phyloP scores from a whole-genome alignment of 2,113 vertebrate species.

The Jacana jacana region DNA sequence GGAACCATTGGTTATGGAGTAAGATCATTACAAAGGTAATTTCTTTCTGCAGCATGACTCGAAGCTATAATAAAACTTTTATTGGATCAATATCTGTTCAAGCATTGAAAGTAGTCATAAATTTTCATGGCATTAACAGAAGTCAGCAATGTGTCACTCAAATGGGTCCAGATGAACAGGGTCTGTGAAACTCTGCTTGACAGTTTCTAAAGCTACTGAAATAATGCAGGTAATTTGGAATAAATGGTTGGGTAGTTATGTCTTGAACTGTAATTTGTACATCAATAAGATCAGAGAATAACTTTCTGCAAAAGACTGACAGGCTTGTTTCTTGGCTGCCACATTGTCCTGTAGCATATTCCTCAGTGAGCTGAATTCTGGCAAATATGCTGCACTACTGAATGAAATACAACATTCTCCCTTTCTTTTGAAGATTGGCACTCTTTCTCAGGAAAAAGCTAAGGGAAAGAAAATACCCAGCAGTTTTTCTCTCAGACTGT shows the following conservation, averaged over 20 bases:
- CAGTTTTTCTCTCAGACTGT: neutral
- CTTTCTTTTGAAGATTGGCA: neutral
- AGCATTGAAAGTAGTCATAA: conserved; percentile 45
- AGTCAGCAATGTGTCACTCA: conserved; percentile 40
- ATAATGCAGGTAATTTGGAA: neutral
- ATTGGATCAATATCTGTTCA: conserved; percentile 19
- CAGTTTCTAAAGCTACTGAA: neutral
- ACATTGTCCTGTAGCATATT: neutral
- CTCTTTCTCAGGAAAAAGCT: neutral
- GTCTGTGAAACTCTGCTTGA: neutral
- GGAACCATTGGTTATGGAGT: neutral
- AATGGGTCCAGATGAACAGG: neutral
- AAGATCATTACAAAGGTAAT: conserved; percentile 43
- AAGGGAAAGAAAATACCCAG: neutral
- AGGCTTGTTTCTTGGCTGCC: neutral
- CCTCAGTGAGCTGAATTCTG: neutral
- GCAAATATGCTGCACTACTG: neutral
- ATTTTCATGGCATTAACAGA: conserved; percentile 41
- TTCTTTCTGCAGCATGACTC: conserved; percentile 25
- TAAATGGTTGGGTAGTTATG: neutral
- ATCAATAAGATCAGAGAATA: neutral
- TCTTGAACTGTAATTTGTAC: neutral
- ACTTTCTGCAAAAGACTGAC: neutral
- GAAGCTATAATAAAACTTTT: conserved; percentile 51
- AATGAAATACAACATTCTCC: neutral